Evolutionary conservation across 2,797 vertebrate species (phyloP).

Genomic region (Gymnopithys bicolor): DNA sequence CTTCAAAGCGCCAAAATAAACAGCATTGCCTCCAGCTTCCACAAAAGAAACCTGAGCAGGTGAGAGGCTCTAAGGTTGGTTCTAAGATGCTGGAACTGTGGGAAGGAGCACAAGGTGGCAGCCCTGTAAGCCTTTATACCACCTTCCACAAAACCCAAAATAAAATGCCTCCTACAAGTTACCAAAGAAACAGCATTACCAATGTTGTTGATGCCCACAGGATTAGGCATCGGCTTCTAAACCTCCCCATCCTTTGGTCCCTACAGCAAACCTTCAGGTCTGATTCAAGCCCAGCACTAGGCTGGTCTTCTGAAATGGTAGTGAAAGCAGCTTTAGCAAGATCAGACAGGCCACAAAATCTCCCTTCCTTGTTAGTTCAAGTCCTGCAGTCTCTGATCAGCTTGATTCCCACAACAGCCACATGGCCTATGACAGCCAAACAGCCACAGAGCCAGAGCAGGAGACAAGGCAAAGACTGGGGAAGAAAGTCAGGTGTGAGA

Average conservation of each 20-base stretch:
- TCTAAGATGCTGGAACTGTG: no score
- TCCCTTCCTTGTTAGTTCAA: neutral
- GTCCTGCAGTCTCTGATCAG: neutral
- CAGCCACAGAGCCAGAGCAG: neutral
- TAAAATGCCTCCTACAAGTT: neutral
- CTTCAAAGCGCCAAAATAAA: neutral
- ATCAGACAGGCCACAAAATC: neutral
- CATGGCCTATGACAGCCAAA: neutral
- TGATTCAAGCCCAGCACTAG: fast-evolving
- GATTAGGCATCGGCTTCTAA: neutral
- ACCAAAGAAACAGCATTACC: neutral
- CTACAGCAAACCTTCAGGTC: neutral
- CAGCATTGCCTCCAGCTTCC: neutral
- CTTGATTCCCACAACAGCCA: neutral
- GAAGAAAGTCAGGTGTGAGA: neutral
- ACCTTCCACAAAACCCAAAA: neutral
- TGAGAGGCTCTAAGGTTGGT: no score
- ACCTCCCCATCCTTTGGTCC: neutral
- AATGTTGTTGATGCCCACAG: neutral
- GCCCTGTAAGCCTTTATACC: no score
- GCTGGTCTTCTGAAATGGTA: neutral
- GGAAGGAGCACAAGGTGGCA: no score
- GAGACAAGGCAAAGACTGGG: neutral
- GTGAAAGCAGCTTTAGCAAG: neutral
- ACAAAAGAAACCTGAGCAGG: no score